These are phyloP conservation scores for Dinomys branickii DNA, from an alignment of 2,113 vertebrate species.

Conservation along the genomic window DNA sequence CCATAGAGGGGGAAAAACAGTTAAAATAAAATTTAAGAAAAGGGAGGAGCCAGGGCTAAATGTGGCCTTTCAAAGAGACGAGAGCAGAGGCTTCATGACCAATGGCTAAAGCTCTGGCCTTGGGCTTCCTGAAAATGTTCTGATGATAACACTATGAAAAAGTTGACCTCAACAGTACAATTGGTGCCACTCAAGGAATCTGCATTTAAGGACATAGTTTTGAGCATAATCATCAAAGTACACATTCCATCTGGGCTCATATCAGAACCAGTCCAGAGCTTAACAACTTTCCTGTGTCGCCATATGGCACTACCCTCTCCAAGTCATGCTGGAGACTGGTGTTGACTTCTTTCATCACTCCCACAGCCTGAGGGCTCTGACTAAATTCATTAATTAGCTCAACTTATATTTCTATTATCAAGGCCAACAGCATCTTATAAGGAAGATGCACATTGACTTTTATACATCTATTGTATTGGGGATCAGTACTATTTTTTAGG, in stretches of 20 bases:
- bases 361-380: not conserved
- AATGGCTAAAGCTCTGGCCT: not conserved
- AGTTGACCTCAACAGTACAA: not conserved
- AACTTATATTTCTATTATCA: not conserved
- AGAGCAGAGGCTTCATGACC: not conserved
- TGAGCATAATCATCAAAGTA: not conserved
- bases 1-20: not conserved
- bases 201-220: not conserved
- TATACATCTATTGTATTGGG: not conserved
- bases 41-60: not conserved
- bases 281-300: not conserved
- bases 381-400: conserved; percentile 5
- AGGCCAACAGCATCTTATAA: not conserved
- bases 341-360: not conserved
- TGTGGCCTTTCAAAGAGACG: not conserved
- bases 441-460: conserved; percentile 24
- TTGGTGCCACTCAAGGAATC: not conserved
- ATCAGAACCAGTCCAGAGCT: not conserved
- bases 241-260: not conserved
- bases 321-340: not conserved
- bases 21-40: conserved; percentile 26
- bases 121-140: not conserved
- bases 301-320: not conserved
- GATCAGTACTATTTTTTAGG: not conserved
- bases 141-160: not conserved